Conservation (phyloP, 2,888 invertebrate genomes). For the Brenthis ino region DNA sequence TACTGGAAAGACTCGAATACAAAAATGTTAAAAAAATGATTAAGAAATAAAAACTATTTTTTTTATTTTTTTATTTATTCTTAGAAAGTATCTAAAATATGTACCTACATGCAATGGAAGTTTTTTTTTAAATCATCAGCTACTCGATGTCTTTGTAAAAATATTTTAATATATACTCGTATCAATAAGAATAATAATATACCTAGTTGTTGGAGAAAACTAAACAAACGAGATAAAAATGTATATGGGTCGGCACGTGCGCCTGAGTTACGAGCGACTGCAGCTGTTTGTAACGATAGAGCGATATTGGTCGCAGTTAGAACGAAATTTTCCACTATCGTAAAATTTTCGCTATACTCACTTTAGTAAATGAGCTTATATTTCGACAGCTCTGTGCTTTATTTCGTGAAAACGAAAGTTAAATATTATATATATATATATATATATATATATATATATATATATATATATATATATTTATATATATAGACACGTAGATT, state of each 20-base stretch:
- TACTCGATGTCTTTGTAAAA: background rate
- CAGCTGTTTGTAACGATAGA: slow-evolving; percentile 25
- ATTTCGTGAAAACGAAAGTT: background rate
- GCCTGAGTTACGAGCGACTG: slow-evolving; percentile 26
- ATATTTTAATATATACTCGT: background rate
- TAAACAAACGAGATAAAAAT: slow-evolving; percentile 16
- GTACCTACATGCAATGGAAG: background rate
- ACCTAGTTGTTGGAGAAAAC: background rate
- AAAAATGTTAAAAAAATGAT: too few relatives aligned
- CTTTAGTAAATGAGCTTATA: slow-evolving; percentile 11
- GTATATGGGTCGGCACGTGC: slow-evolving; percentile 21
- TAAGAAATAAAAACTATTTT: too few relatives aligned
- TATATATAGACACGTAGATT: background rate
- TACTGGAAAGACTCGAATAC: too few relatives aligned
- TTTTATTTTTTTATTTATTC: too few relatives aligned
- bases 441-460: too few relatives aligned
- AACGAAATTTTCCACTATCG: slow-evolving; percentile 23
- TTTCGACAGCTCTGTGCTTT: slow-evolving; percentile 15
- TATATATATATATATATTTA: background rate
- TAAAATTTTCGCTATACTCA: slow-evolving; percentile 11
- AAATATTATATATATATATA: too few relatives aligned
- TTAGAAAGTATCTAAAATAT: background rate
- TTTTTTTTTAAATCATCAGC: background rate
- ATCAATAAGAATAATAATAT: background rate
- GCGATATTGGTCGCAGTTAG: slow-evolving; percentile 23